These are phyloP conservation scores for Molossus molossus DNA, from an alignment of 2,797 vertebrate genomes.

Conservation along the genomic window DNA sequence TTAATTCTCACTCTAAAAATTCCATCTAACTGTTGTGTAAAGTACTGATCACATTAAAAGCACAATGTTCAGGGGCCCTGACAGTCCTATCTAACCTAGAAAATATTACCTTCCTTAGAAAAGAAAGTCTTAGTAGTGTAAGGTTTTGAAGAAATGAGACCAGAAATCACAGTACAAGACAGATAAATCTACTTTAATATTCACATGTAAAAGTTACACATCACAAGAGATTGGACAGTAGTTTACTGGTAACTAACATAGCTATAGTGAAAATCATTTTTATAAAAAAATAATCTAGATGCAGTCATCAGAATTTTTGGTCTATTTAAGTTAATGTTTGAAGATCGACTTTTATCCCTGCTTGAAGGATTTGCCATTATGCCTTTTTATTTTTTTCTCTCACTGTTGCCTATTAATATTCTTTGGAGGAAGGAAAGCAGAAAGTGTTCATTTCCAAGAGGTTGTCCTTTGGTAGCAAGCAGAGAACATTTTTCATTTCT, in stretches of 20 bases:
- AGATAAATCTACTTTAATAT: constrained; percentile 92
- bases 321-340: constrained; percentile 89
- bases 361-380: constrained; percentile 87
- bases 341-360: constrained; percentile 88
- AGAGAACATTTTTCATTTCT: constrained; percentile 89
- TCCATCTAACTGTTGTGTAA: constrained; percentile 80
- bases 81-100: constrained; percentile 67
- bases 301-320: constrained; percentile 90
- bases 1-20: constrained; percentile 90
- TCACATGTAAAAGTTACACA: constrained; percentile 92
- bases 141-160: constrained; percentile 89
- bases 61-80: constrained; percentile 79
- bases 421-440: constrained; percentile 91
- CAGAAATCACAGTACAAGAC: constrained; percentile 90
- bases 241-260: constrained; percentile 89
- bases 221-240: constrained; percentile 91
- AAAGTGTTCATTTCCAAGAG: constrained; percentile 89
- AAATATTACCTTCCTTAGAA: background rate
- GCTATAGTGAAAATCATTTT: constrained; percentile 89
- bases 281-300: constrained; percentile 92
- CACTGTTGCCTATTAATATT: constrained; percentile 87
- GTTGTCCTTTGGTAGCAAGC: constrained; percentile 93
- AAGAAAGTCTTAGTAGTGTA: constrained; percentile 54
- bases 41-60: constrained; percentile 85
- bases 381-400: constrained; percentile 80